Conservation (phyloP, 2,797 vertebrate species). For the Protosalanx chinensis region DNA sequence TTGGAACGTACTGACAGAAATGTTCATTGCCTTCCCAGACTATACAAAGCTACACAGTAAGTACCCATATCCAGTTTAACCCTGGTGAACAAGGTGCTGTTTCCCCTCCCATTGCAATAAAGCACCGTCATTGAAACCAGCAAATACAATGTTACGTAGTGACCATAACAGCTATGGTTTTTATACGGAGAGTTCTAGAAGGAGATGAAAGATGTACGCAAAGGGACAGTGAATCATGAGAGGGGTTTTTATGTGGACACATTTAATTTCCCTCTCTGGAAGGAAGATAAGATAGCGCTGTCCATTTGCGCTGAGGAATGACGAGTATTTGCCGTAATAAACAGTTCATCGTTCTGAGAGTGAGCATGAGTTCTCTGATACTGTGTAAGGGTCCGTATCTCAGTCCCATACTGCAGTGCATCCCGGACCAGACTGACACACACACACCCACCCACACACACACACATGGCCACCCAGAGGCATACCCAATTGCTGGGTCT, state of each 20-base stretch:
- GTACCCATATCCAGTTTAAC: background rate
- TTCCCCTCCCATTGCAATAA: background rate
- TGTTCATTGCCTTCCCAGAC: background rate
- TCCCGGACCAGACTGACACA: background rate
- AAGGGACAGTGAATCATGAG: too few relatives aligned
- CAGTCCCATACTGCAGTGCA: too few relatives aligned
- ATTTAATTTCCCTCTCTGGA: background rate
- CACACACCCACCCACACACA: constrained; percentile 11
- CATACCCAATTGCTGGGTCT: constrained; percentile 18
- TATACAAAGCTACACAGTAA: background rate
- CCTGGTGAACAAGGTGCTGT: background rate
- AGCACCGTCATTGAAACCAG: too few relatives aligned
- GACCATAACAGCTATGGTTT: too few relatives aligned
- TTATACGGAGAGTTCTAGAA: too few relatives aligned
- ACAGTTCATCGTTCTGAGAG: background rate
- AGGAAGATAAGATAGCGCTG: background rate
- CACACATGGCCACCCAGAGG: constrained; percentile 26
- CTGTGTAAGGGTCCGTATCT: too few relatives aligned
- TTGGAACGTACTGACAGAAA: background rate
- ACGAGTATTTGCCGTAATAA: background rate
- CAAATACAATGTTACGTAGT: too few relatives aligned
- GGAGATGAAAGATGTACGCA: too few relatives aligned
- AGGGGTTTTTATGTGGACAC: background rate
- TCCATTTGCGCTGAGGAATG: too few relatives aligned
- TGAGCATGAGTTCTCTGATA: background rate